A percentile compares a stretch with the other conserved stretches of the same genome.
These are phyloP conservation scores for Grantiella picta DNA, from an alignment of 2,113 vertebrate genomes.

Conservation along the genomic window DNA sequence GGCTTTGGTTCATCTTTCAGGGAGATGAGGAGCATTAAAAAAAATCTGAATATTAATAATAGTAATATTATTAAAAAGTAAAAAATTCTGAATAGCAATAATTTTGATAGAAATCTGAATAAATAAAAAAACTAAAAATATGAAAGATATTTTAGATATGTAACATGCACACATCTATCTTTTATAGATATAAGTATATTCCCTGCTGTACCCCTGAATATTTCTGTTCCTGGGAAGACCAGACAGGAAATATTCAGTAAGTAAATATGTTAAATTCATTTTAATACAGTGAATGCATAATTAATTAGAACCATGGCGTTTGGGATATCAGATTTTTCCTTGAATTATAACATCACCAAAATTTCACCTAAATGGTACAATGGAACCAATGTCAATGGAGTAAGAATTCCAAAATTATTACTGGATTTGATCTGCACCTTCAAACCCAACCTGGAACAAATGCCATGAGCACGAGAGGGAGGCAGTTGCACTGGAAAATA, in stretches of 20 bases:
- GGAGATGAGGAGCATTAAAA: background rate
- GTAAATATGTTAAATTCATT: background rate
- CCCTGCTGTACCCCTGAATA: no score
- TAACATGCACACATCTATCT: background rate
- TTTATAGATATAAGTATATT: background rate
- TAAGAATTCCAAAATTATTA: background rate
- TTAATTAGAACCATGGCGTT: background rate
- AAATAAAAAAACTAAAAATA: background rate
- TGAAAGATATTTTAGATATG: no score
- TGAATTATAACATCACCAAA: background rate
- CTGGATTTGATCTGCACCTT: background rate
- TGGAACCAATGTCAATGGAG: background rate
- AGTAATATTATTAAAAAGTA: background rate
- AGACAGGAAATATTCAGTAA: background rate
- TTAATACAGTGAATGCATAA: background rate
- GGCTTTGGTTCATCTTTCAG: background rate
- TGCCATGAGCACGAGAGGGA: accelerated
- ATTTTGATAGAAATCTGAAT: background rate
- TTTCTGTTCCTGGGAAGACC: background rate
- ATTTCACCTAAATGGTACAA: background rate
- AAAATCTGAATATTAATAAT: accelerated
- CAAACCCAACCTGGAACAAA: background rate
- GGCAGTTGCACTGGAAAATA: background rate
- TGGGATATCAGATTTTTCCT: background rate
- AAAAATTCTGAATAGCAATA: accelerated